Percentiles rank a stretch among this genome's conserved stretches.
These are phyloP conservation scores for Amiota mariae DNA, from an alignment of 2,888 invertebrate species.

Conservation along the genomic window DNA sequence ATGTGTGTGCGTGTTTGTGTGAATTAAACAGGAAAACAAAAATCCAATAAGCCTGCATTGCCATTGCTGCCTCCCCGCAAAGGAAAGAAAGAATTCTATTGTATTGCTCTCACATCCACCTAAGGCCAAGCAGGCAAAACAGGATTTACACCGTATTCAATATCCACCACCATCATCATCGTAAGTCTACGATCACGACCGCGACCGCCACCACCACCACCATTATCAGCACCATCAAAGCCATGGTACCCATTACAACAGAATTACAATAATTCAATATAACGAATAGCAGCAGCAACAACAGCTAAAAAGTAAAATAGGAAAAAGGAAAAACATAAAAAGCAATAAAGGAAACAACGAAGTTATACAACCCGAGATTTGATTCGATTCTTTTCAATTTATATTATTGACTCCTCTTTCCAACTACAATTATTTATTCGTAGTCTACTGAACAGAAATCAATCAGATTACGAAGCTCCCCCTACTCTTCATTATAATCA, in stretches of 20 bases:
- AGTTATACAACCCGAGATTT: slow-evolving; percentile 15
- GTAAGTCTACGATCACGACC: neutral
- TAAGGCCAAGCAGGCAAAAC: slow-evolving; percentile 15
- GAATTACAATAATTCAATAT: neutral
- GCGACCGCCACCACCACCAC: neutral
- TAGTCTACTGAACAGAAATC: no score
- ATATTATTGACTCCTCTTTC: neutral
- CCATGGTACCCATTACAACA: neutral
- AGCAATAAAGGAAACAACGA: slow-evolving; percentile 25
- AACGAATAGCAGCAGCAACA: neutral
- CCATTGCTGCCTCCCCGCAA: neutral
- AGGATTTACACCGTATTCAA: slow-evolving; percentile 10
- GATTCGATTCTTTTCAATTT: neutral
- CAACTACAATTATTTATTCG: neutral
- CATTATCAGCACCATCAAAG: neutral
- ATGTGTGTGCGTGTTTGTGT: no score
- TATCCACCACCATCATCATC: neutral
- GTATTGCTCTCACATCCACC: neutral
- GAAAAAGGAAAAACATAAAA: neutral
- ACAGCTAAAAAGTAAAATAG: neutral
- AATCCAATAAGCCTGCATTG: neutral
- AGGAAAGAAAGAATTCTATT: neutral
- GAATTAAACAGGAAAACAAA: neutral
- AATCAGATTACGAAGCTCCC: no score
- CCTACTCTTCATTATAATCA: neutral